Conservation (phyloP, 2,113 vertebrate species). For the Balaenoptera acutorostrata region DNA sequence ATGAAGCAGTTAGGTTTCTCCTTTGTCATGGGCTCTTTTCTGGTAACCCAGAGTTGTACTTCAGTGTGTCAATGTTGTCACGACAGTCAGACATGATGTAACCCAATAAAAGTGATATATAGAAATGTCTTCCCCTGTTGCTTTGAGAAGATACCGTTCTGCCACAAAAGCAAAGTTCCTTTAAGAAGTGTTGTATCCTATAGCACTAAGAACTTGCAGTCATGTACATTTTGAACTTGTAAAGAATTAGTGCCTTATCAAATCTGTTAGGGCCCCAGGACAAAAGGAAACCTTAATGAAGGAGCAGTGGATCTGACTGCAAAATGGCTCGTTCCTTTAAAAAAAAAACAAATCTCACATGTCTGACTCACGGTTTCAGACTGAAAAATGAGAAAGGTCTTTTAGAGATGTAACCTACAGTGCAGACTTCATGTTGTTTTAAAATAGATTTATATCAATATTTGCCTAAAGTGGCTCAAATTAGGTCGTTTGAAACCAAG, state of each 20-base stretch:
- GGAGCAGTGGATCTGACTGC: neutral
- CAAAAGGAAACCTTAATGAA: constrained; percentile 14
- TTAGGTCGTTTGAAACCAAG: constrained; percentile 34
- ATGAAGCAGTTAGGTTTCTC: neutral
- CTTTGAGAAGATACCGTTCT: constrained; percentile 30
- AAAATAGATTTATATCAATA: constrained; percentile 35
- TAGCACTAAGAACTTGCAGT: neutral
- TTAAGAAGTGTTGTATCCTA: neutral
- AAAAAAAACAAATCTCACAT: neutral
- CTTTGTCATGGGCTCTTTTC: neutral
- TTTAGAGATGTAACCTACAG: neutral
- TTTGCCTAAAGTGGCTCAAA: neutral
- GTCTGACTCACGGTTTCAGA: constrained; percentile 22
- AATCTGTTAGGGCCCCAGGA: neutral
- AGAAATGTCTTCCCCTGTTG: neutral
- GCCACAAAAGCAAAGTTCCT: neutral
- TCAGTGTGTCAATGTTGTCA: neutral
- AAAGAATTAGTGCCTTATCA: neutral
- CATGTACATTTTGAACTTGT: neutral
- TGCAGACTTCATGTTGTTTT: constrained; percentile 43
- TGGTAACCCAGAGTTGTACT: neutral
- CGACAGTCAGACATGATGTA: constrained; percentile 38
- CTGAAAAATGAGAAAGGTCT: constrained; percentile 42
- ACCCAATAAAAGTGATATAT: constrained; percentile 22
- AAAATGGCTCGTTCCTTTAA: neutral